A percentile compares a stretch with the other conserved stretches of the same genome.
Conservation (phyloP, 2,797 vertebrate species). For the Periparus ater region DNA sequence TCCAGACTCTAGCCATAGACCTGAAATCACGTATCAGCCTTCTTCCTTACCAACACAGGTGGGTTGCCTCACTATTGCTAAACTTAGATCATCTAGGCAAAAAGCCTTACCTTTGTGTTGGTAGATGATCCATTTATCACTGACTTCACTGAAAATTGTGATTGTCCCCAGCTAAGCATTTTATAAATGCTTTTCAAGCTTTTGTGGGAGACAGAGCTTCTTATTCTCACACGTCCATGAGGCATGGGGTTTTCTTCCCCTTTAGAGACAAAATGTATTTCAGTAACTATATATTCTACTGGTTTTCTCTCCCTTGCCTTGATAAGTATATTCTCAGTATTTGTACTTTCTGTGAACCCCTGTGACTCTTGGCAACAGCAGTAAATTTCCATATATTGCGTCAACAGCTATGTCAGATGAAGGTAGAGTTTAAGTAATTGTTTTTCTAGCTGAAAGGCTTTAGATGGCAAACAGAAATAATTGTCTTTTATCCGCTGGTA, state of each 20-base stretch:
- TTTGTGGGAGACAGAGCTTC: not conserved
- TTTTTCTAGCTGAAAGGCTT: constrained; percentile 15
- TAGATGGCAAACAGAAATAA: constrained; percentile 17
- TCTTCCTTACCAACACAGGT: not conserved
- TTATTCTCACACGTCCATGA: not conserved
- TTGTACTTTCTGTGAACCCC: not conserved
- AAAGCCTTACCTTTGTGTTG: not conserved
- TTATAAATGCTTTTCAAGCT: not conserved
- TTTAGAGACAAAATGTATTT: not conserved
- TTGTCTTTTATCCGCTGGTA: not conserved
- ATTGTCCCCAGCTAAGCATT: not conserved
- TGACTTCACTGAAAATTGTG: not conserved
- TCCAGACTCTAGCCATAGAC: not conserved
- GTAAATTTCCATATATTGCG: not conserved
- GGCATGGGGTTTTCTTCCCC: not conserved
- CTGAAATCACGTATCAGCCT: not conserved
- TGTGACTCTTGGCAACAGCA: not conserved
- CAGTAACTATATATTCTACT: not conserved
- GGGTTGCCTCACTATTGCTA: not conserved
- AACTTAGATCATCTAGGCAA: not conserved
- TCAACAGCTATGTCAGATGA: not conserved
- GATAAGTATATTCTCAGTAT: not conserved
- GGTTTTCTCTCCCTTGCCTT: not conserved
- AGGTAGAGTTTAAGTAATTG: constrained; percentile 13
- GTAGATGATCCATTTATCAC: not conserved